Evolutionary conservation across 1,140 invertebrate genomes (phyloP).

Genomic region (Mycetomoellerius zeteki): DNA sequence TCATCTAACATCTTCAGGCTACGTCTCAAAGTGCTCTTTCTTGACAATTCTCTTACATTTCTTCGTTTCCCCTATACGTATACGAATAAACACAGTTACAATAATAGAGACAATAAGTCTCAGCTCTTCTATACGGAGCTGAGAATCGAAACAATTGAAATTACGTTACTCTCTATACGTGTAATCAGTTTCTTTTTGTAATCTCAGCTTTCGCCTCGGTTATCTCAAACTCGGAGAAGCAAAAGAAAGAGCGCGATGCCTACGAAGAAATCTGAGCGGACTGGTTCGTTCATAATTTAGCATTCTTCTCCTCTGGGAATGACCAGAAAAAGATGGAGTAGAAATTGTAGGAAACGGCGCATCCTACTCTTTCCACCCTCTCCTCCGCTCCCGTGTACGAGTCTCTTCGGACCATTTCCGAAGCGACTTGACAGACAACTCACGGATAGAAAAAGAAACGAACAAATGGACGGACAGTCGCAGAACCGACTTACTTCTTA

Average conservation of each 20-base stretch:
- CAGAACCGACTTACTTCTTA: slow-evolving; percentile 43
- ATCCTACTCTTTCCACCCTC: slow-evolving; percentile 1
- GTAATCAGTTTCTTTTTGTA: slow-evolving; percentile 10
- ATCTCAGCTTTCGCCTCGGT: slow-evolving; percentile 11
- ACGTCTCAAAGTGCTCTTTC: too few species aligned
- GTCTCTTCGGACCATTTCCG: slow-evolving; percentile 74
- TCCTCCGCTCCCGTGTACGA: slow-evolving; percentile 16
- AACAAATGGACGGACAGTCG: slow-evolving; percentile 5
- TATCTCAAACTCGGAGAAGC: neutral
- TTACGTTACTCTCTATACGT: neutral
- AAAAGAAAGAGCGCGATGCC: neutral
- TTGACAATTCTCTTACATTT: neutral
- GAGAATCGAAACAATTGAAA: neutral
- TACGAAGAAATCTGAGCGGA: slow-evolving; percentile 69
- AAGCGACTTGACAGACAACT: slow-evolving; percentile 80
- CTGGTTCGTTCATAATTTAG: slow-evolving; percentile 81
- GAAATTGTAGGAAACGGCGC: slow-evolving; percentile 64
- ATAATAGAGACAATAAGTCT: neutral
- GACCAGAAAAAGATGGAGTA: slow-evolving; percentile 63
- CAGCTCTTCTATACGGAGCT: neutral
- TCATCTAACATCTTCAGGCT: too few species aligned
- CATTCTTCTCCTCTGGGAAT: slow-evolving; percentile 75
- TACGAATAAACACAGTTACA: neutral
- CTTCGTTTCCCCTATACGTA: too few species aligned
- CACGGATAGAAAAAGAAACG: slow-evolving; percentile 47